phyloP scores from a whole-genome alignment of 2,113 vertebrate species.

The Thomomys bottae region DNA sequence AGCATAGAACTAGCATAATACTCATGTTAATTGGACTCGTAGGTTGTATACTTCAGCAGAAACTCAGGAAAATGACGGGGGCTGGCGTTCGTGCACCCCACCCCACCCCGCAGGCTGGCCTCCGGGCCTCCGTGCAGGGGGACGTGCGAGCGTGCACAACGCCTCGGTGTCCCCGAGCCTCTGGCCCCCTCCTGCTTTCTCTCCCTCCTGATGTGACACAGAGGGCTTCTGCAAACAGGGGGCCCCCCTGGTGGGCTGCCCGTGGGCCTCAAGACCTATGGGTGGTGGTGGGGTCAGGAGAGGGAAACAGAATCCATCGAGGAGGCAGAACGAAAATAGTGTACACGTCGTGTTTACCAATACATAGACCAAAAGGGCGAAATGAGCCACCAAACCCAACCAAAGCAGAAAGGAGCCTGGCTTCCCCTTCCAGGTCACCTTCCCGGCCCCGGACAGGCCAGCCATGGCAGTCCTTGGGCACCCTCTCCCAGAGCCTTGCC shows the following conservation, averaged over 20 bases:
- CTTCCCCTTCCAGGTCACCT: conserved; percentile 83
- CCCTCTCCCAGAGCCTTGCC: conserved; percentile 77
- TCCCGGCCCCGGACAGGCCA: conserved; percentile 85
- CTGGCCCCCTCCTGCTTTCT: conserved; percentile 52
- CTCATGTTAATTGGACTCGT: conserved; percentile 83
- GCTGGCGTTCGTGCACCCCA: background rate
- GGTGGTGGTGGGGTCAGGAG: background rate
- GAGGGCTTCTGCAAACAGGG: conserved; percentile 69
- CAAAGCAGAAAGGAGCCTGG: conserved; percentile 62
- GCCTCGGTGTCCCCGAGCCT: background rate
- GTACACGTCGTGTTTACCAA: conserved; percentile 89
- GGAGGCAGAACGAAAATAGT: conserved; percentile 86
- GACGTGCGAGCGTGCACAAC: background rate
- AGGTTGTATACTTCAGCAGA: conserved; percentile 82
- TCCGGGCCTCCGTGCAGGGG: conserved; percentile 49
- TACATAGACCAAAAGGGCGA: conserved; percentile 71
- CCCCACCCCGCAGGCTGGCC: background rate
- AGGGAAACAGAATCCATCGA: background rate
- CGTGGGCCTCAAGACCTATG: conserved; percentile 42
- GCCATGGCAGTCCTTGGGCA: conserved; percentile 87
- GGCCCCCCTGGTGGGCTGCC: background rate
- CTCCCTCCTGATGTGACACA: conserved; percentile 64
- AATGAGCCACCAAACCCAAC: background rate
- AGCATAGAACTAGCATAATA: conserved; percentile 85
- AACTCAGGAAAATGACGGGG: conserved; percentile 52